Evolutionary conservation across 2,797 vertebrate species (phyloP).

Genomic region (Sebastes steindachneri): DNA sequence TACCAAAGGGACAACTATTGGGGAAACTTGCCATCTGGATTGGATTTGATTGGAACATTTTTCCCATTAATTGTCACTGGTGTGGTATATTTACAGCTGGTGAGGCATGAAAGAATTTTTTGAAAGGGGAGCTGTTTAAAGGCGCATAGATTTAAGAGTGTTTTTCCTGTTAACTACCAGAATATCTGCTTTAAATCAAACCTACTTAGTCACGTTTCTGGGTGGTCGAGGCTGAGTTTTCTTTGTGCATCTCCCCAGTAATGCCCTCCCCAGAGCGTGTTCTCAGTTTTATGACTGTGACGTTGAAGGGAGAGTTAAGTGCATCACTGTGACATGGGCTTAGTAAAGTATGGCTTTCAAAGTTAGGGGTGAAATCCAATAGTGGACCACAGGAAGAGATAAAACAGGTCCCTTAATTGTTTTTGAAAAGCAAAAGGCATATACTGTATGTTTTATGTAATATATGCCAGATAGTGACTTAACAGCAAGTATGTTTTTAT

Average conservation of each 20-base stretch:
- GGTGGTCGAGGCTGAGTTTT: constrained; percentile 54
- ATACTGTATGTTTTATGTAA: not conserved
- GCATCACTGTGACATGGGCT: constrained; percentile 1
- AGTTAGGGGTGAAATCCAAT: constrained; percentile 4
- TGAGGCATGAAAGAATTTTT: constrained; percentile 19
- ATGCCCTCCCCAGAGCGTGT: constrained; percentile 31
- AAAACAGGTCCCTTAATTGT: not conserved
- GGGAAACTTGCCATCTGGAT: constrained; percentile 47
- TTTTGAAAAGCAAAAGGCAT: constrained; percentile 6
- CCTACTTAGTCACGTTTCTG: constrained; percentile 39
- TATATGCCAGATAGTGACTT: not conserved
- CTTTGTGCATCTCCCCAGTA: constrained; percentile 33
- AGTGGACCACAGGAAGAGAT: not conserved
- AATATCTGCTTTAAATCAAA: constrained; percentile 64
- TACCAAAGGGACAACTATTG: not conserved
- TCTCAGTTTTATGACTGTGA: constrained; percentile 39
- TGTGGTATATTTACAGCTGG: constrained; percentile 31
- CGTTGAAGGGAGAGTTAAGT: constrained; percentile 18
- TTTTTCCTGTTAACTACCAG: constrained; percentile 32
- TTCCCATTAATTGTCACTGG: constrained; percentile 24
- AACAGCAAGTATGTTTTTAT: not conserved
- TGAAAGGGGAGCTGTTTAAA: constrained; percentile 34
- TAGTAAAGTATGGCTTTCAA: not conserved
- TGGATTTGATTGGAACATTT: constrained; percentile 27
- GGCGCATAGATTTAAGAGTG: constrained; percentile 21